phyloP scores from a whole-genome alignment of 1,140 invertebrate species.

The Tetraneura akinire region DNA sequence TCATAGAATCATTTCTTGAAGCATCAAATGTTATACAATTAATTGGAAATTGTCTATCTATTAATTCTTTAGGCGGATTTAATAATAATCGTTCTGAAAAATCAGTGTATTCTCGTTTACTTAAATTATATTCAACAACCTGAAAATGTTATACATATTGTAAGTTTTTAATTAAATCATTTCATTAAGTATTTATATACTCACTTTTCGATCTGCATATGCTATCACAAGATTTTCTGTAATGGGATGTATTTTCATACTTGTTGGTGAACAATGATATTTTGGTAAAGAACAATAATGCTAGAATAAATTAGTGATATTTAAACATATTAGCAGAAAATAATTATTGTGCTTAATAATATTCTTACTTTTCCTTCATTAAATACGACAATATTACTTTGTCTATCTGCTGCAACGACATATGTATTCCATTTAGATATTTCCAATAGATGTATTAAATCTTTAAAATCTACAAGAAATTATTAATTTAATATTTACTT shows the following conservation, averaged over 20 bases:
- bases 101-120: slow-evolving; percentile 62
- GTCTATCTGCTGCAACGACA: slow-evolving; percentile 65
- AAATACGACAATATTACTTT: slow-evolving; percentile 68
- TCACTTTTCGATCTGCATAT: slow-evolving; percentile 74
- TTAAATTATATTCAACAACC: slow-evolving; percentile 72
- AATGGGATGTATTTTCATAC: slow-evolving; percentile 66
- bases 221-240: slow-evolving; percentile 65
- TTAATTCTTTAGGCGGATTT: slow-evolving; percentile 61
- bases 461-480: slow-evolving; percentile 60
- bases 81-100: slow-evolving; percentile 63
- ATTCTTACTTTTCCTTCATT: slow-evolving; percentile 57
- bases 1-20: slow-evolving; percentile 64
- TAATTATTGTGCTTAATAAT: slow-evolving; percentile 57
- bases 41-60: slow-evolving; percentile 60
- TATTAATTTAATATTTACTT: neutral
- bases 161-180: neutral
- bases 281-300: slow-evolving; percentile 65
- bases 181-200: neutral
- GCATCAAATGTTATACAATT: slow-evolving; percentile 65
- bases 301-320: slow-evolving; percentile 51
- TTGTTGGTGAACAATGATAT: slow-evolving; percentile 68
- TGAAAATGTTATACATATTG: slow-evolving; percentile 56
- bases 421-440: slow-evolving; percentile 66
- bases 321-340: neutral
- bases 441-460: slow-evolving; percentile 61